Evolutionary conservation across 1,140 invertebrate genomes (phyloP), one percentile per base, ranked within the genome.

Genomic region (Stegodyphus dumicola): DNA sequence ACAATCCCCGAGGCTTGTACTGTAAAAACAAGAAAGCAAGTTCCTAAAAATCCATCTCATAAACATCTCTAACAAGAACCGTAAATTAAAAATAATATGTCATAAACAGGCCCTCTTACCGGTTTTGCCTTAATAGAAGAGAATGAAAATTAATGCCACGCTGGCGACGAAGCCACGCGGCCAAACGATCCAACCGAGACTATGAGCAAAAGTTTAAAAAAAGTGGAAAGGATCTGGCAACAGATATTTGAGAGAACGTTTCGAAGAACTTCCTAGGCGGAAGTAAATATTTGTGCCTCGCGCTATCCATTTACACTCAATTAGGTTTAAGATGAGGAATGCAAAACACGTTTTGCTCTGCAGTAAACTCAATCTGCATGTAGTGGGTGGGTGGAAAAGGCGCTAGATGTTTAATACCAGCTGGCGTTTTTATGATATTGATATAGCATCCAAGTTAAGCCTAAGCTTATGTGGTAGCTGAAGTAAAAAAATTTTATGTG

Each of bases 61-160:
- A 77, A 77, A 77, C 56, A 77, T 66, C 48, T 77, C 76, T 77
- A 77, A 77, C 76, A 77, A 77, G 76, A 77, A 13, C 48, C 56
- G 76, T 77, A 77, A 77, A 77, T 77, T 77, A 77, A 77, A 77
- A 77, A 77, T 77, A 77, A 77, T 77, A 67, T 64, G 76, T 77
- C 76, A 77, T 77, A 77, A 77, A 77, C 74, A 76, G 74, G n/a
- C 5, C 11, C 15, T 17, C 65, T 65, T 66, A 67, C 67, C 52
- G 64, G 60, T 49, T 67, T 54, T 75, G 54, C 53, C 33, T 33
- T 18, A 75, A 6, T 13, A 67, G 64, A 49, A 53, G 33, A 67
- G 64, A 77, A 77, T 77, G 76, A 77, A 77, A 77, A 77, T 77
- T 77, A 77, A 77, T 77, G 76, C 64, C 49, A 11, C 60, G 33